Base-by-base conservation (phyloP, 2,888 invertebrate genomes). In the Hedychridium roseum region DNA sequence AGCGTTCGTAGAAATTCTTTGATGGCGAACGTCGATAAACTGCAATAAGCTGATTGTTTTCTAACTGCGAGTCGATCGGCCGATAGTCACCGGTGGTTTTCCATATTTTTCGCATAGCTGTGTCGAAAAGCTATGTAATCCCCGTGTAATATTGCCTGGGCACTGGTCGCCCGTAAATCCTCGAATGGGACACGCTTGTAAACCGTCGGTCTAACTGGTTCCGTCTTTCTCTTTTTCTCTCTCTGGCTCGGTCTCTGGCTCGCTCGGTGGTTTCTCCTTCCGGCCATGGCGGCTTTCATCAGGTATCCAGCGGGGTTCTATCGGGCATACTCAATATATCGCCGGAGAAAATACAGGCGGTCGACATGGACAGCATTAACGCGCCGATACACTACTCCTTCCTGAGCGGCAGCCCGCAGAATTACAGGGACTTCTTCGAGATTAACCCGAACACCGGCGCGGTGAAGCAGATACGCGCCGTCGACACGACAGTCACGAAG, bases 281-380 rank as follows among this genome's bases (percentile, higher is more conserved):
- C 31, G 34, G 21, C 64, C 16, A 26, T 34, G 23, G 36, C 39
- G n/a, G n/a, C 30, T 40, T 50, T 43, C 21, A n/a, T 23, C 64
- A 91, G 89, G 90, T 92, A 15, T 89, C 88, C 49, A 90, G 91
- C 62, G 92, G 94, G 1, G 88, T 91, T 0, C 80, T 93, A 58
- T 88, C 92, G 36, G 94, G 94, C 1, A 88, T 92, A 16, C 83
- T 95, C 15, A 88, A 89, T 48, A 87, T 94, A 14, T 85, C 87
- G 21, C 94, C 94, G 0, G 93, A 93, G 73, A 90, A 92, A 74
- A 92, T 95, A 52, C 91, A 92, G 80, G 94, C 94, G 0, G 88
- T 92, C 0, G 94, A 95, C 78, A 89, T 92, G 86, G 94, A 94
- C 71, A 92, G 93, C 1, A 84, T 94, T 32, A 90, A 92, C 70